Evolutionary conservation across 2,797 vertebrate species (phyloP).

Genomic region (Gila robusta): DNA sequence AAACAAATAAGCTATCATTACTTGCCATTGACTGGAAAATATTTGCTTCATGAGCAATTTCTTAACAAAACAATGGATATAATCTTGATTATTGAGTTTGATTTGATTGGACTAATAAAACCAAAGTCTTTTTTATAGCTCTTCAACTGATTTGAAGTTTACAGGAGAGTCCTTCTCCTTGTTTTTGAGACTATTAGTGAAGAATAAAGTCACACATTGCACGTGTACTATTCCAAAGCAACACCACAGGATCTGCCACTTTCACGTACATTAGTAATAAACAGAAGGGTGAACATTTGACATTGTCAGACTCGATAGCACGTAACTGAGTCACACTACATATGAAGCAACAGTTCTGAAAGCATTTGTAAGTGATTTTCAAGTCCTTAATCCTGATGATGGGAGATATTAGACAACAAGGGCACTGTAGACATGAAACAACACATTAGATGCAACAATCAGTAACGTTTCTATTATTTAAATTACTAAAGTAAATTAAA

Average conservation of each 20-base stretch:
- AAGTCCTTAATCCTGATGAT: slow-evolving; percentile 28
- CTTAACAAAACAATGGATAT: neutral
- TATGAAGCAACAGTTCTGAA: neutral
- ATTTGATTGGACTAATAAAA: neutral
- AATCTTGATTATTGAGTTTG: neutral
- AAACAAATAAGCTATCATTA: neutral
- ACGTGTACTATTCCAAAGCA: slow-evolving; percentile 23
- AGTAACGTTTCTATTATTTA: neutral
- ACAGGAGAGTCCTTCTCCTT: neutral
- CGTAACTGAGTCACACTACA: neutral
- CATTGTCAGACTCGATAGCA: neutral
- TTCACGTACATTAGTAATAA: neutral
- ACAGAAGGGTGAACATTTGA: slow-evolving; percentile 1
- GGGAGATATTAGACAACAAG: neutral
- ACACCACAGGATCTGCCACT: slow-evolving; percentile 5
- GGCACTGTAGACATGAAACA: neutral
- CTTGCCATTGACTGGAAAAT: neutral
- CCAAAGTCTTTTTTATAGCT: neutral
- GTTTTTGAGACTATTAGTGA: neutral
- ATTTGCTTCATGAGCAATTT: neutral
- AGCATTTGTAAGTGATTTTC: neutral
- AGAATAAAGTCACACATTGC: slow-evolving; percentile 15
- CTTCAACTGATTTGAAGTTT: neutral
- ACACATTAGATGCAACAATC: neutral
- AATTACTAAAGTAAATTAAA: slow-evolving; percentile 14